These are phyloP conservation scores for Megathymus violae DNA, from an alignment of 1,140 invertebrate genomes.

Conservation along the genomic window DNA sequence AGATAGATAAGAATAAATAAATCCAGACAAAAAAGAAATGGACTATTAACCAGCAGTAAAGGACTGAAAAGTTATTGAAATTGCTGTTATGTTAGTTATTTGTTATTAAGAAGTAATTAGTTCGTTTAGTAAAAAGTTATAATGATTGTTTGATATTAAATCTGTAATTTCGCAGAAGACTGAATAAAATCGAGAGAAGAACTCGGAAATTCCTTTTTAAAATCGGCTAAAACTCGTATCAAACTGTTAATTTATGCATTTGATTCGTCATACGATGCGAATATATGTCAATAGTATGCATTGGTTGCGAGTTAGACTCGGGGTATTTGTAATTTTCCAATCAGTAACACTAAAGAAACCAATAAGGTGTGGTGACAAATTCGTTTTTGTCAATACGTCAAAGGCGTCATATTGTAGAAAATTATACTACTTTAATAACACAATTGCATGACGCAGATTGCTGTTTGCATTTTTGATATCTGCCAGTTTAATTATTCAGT, in stretches of 20 bases:
- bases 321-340: slow-evolving; percentile 48
- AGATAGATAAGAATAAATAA: too few relatives aligned
- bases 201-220: too few relatives aligned
- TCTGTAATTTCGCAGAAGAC: too few relatives aligned
- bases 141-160: too few relatives aligned
- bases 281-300: slow-evolving; percentile 4
- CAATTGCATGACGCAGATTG: neutral
- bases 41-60: too few relatives aligned
- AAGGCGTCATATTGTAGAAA: neutral
- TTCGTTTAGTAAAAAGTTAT: too few relatives aligned
- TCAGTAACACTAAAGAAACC: slow-evolving; percentile 36
- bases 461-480: neutral
- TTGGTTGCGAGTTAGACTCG: slow-evolving; percentile 2
- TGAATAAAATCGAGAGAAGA: too few relatives aligned
- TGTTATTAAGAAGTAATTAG: too few relatives aligned
- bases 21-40: too few relatives aligned
- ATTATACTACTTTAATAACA: neutral
- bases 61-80: too few relatives aligned
- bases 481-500: neutral
- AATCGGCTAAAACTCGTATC: neutral
- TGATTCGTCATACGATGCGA: neutral
- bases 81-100: too few relatives aligned
- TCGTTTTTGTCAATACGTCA: slow-evolving; percentile 11
- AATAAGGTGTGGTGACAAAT: slow-evolving; percentile 27
- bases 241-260: neutral